phyloP scores from a whole-genome alignment of 2,113 vertebrate species.

The Tamias sibiricus region DNA sequence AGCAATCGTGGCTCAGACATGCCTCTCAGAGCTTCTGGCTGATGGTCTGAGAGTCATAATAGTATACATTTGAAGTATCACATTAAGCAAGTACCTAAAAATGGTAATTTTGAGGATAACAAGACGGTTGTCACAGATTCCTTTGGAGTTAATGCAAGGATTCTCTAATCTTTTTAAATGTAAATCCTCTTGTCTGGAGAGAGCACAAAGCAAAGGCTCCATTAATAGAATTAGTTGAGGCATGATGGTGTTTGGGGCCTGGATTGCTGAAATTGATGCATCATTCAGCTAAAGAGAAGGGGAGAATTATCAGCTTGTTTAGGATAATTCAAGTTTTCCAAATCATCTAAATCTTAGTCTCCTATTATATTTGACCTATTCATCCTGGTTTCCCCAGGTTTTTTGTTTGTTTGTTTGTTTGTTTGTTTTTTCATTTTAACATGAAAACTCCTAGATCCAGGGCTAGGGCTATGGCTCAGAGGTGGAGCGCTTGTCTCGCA shows the following conservation, averaged over 20 bases:
- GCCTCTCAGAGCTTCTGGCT: neutral
- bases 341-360: neutral
- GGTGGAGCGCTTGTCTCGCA: no score
- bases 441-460: neutral
- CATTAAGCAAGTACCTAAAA: neutral
- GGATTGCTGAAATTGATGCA: neutral
- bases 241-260: neutral
- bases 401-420: no score
- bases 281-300: neutral
- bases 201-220: neutral
- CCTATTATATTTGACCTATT: neutral
- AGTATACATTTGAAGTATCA: neutral
- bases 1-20: neutral
- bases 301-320: neutral
- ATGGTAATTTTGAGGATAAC: neutral
- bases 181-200: neutral
- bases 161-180: neutral
- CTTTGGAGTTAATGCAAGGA: neutral
- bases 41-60: neutral
- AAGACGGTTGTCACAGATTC: neutral
- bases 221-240: neutral
- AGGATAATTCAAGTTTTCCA: neutral
- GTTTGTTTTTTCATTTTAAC: neutral
- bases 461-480: no score
- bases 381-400: neutral